Percentiles rank a stretch among this genome's conserved stretches.
Evolutionary conservation across 2,797 vertebrate species (phyloP).

Genomic region (Emys orbicularis): DNA sequence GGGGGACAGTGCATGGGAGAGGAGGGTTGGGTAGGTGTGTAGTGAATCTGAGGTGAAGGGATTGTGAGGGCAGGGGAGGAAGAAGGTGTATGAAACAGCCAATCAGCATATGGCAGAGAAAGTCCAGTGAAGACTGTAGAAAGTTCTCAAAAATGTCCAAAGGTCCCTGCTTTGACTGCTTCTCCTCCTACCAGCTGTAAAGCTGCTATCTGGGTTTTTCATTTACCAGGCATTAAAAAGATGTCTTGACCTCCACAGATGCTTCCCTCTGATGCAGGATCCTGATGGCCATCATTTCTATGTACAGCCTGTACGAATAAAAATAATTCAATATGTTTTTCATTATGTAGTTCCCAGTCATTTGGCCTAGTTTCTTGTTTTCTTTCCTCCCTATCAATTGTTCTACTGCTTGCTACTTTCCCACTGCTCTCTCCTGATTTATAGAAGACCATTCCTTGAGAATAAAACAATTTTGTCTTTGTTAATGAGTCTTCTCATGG

Average conservation of each 20-base stretch:
- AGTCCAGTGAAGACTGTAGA: neutral
- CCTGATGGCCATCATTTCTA: neutral
- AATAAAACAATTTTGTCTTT: neutral
- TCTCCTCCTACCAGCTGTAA: neutral
- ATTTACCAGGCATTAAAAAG: neutral
- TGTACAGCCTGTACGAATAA: neutral
- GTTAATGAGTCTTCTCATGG: neutral
- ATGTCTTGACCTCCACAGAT: neutral
- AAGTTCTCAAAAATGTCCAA: neutral
- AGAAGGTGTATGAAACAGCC: neutral
- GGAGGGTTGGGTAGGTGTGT: neutral
- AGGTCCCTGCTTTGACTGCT: neutral
- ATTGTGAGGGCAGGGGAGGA: neutral
- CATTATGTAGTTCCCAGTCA: neutral
- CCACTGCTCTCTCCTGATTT: neutral
- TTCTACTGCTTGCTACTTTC: conserved; percentile 3
- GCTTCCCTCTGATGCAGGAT: neutral
- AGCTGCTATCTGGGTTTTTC: neutral
- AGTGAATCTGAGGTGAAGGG: neutral
- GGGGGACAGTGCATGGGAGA: neutral
- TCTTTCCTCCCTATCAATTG: neutral
- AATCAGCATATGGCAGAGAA: neutral
- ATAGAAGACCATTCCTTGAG: neutral
- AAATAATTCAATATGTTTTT: neutral
- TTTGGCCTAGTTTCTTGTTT: neutral